Conservation (phyloP, 2,113 vertebrate species). For the Ginglymostoma cirratum region DNA sequence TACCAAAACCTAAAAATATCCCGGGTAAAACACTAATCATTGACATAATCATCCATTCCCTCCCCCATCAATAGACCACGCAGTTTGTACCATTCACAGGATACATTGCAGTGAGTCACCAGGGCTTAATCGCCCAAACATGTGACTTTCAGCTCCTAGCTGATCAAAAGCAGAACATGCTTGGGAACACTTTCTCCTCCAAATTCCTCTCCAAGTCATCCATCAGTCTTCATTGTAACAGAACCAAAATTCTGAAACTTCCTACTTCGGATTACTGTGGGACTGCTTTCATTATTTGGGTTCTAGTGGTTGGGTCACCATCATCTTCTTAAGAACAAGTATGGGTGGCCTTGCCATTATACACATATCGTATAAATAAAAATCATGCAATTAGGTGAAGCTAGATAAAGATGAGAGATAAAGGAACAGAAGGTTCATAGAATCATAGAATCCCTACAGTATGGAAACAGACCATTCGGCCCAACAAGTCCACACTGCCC, state of each 20-base stretch:
- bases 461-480: too few relatives aligned
- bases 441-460: too few relatives aligned
- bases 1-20: background rate
- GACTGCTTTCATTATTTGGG: background rate
- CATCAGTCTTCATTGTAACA: background rate
- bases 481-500: too few relatives aligned
- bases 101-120: background rate
- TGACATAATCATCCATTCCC: background rate
- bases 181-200: background rate
- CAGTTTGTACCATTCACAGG: background rate
- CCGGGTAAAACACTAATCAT: background rate
- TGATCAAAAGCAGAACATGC: background rate
- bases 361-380: background rate
- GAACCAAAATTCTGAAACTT: background rate
- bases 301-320: background rate
- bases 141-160: background rate
- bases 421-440: background rate
- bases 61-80: background rate
- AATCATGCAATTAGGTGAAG: background rate
- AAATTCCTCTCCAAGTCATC: background rate
- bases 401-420: background rate
- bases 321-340: background rate
- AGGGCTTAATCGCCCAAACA: background rate
- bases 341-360: background rate
- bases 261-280: background rate